phyloP scores from a whole-genome alignment of 2,113 vertebrate species.

The Eolophus roseicapilla region DNA sequence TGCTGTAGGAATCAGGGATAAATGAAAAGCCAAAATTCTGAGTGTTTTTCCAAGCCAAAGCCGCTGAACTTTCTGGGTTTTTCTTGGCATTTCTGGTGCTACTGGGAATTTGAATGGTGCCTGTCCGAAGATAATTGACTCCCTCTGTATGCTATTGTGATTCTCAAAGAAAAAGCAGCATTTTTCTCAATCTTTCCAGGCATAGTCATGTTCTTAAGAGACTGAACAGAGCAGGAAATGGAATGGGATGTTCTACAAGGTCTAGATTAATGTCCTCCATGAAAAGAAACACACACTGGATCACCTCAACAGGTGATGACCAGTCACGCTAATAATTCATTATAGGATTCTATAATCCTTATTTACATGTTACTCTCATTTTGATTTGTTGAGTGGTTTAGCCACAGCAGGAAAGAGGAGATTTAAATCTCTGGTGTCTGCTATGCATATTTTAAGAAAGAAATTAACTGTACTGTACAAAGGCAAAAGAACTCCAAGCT shows the following conservation, averaged over 20 bases:
- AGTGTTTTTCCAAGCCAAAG: constrained; percentile 44
- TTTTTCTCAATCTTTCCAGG: constrained; percentile 57
- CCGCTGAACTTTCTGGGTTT: constrained; percentile 26
- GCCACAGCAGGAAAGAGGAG: constrained; percentile 11
- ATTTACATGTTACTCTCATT: constrained; percentile 14
- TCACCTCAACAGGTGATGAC: constrained; percentile 9
- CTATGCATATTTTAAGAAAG: background rate
- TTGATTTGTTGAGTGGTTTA: background rate
- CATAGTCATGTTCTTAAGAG: constrained; percentile 9
- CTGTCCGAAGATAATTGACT: constrained; percentile 9
- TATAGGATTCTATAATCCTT: background rate
- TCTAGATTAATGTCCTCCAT: background rate
- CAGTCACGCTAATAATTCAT: background rate
- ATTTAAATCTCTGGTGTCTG: constrained; percentile 32
- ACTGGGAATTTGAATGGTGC: constrained; percentile 49
- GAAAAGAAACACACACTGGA: background rate
- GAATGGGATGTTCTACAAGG: background rate
- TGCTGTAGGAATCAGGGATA: background rate
- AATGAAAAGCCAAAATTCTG: constrained; percentile 27
- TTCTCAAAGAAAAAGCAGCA: background rate
- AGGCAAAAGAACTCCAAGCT: background rate
- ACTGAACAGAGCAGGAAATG: background rate
- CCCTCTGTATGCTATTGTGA: constrained; percentile 33
- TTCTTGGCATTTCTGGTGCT: constrained; percentile 38
- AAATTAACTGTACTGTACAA: background rate